phyloP scores from a whole-genome alignment of 2,888 invertebrate genomes.

The Drosophila ochracea region DNA sequence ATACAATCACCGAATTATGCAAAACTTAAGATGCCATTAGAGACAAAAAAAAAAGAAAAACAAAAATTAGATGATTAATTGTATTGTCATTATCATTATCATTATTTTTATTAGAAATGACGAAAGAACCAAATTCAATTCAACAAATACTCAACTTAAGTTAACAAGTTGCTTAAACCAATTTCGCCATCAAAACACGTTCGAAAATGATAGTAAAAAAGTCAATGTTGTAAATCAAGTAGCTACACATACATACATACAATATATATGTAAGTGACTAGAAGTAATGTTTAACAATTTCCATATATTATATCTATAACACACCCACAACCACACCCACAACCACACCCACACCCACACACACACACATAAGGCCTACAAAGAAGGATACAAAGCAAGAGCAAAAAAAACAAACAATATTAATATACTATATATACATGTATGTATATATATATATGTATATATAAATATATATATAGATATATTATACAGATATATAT shows the following conservation, averaged over 20 bases:
- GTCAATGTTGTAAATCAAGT: conserved; percentile 57
- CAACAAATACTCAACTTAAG: conserved; percentile 17
- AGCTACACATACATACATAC: conserved; percentile 34
- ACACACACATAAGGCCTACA: conserved; percentile 6
- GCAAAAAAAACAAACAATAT: conserved; percentile 48
- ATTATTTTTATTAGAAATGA: conserved; percentile 4
- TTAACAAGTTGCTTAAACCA: conserved; percentile 7
- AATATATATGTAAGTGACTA: conserved; percentile 35
- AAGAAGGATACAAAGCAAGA: conserved; percentile 41
- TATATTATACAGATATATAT: neutral
- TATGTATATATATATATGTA: conserved; percentile 13
- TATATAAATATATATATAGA: neutral
- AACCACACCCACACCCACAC: conserved; percentile 1
- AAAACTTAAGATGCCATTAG: conserved; percentile 25
- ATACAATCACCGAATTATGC: conserved; percentile 34
- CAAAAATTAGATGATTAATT: neutral
- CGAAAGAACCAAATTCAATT: conserved; percentile 22
- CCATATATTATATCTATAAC: conserved; percentile 49
- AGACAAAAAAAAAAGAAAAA: neutral
- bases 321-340: neutral
- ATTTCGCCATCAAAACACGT: conserved; percentile 18
- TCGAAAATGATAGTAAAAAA: conserved; percentile 26
- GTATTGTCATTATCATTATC: conserved; percentile 10
- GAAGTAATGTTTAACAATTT: conserved; percentile 69
- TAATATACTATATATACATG: conserved; percentile 29